Conservation (phyloP, 2,888 invertebrate genomes). For the Megamerina dolium region DNA sequence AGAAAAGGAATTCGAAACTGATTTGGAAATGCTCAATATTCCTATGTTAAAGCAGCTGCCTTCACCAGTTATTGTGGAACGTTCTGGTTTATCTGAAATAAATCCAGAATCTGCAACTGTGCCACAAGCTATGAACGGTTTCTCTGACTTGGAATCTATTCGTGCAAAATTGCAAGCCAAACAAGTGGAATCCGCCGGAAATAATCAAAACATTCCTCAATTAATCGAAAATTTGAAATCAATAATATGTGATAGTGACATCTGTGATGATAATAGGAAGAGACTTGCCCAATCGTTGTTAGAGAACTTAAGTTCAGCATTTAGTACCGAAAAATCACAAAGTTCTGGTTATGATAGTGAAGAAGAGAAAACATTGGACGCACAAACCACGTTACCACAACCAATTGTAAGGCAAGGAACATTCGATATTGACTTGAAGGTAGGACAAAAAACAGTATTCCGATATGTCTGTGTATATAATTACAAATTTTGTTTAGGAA, state of each 20-base stretch:
- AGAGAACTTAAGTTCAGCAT: conserved; percentile 26
- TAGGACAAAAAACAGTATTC: too few species aligned
- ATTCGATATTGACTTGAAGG: conserved; percentile 30
- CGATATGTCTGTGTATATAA: too few species aligned
- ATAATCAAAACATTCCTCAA: conserved; percentile 22
- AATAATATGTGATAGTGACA: conserved; percentile 23
- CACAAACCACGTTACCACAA: conserved; percentile 16
- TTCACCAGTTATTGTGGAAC: conserved; percentile 15
- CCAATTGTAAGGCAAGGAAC: conserved; percentile 32
- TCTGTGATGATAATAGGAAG: conserved; percentile 23
- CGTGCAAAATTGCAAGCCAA: conserved; percentile 19
- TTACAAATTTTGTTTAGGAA: conserved; percentile 3
- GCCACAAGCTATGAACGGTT: neutral
- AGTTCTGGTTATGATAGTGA: neutral
- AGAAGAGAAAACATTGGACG: neutral
- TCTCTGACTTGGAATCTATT: conserved; percentile 17
- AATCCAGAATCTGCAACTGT: neutral
- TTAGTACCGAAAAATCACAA: conserved; percentile 12
- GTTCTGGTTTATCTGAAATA: neutral
- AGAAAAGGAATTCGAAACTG: conserved; percentile 30
- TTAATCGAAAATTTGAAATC: conserved; percentile 28
- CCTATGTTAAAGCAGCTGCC: conserved; percentile 28
- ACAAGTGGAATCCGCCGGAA: conserved; percentile 18
- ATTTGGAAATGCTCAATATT: conserved; percentile 32
- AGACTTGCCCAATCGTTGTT: conserved; percentile 25